phyloP scores from a whole-genome alignment of 2,888 invertebrate genomes.

The Lingula anatina region DNA sequence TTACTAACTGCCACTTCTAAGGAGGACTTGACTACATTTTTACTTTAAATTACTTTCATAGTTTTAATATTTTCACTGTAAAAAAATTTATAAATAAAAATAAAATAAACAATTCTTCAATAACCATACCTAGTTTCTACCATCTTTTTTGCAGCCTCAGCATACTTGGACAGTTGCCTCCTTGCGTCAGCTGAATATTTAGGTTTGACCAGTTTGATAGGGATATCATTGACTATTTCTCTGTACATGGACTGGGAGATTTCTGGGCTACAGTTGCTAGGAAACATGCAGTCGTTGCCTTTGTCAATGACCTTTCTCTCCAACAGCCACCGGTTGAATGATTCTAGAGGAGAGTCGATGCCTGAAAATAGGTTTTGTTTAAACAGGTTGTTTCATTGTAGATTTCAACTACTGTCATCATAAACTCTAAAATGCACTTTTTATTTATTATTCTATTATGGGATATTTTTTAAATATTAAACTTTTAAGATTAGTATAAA shows the following conservation, averaged over 20 bases:
- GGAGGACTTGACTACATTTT: too few species aligned
- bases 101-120: too few species aligned
- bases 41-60: too few species aligned
- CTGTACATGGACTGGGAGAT: slow-evolving; percentile 92
- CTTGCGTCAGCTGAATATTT: slow-evolving; percentile 93
- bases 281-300: slow-evolving; percentile 85
- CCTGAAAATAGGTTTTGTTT: slow-evolving; percentile 39
- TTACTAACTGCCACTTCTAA: too few species aligned
- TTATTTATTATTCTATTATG: too few species aligned
- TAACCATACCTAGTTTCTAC: slow-evolving; percentile 70
- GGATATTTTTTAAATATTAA: too few species aligned
- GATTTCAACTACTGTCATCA: too few species aligned
- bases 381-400: too few species aligned
- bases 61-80: too few species aligned
- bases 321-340: slow-evolving; percentile 92
- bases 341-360: slow-evolving; percentile 93
- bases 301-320: slow-evolving; percentile 87
- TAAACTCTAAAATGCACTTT: too few species aligned
- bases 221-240: slow-evolving; percentile 97
- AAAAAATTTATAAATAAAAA: too few species aligned
- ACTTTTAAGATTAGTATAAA: too few species aligned
- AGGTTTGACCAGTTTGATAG: slow-evolving; percentile 89
- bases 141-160: slow-evolving; percentile 94
- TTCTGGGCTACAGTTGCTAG: slow-evolving; percentile 86
- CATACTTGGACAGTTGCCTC: slow-evolving; percentile 87